Conservation (phyloP, 2,113 vertebrate species). For the Beaufortia kweichowensis region DNA sequence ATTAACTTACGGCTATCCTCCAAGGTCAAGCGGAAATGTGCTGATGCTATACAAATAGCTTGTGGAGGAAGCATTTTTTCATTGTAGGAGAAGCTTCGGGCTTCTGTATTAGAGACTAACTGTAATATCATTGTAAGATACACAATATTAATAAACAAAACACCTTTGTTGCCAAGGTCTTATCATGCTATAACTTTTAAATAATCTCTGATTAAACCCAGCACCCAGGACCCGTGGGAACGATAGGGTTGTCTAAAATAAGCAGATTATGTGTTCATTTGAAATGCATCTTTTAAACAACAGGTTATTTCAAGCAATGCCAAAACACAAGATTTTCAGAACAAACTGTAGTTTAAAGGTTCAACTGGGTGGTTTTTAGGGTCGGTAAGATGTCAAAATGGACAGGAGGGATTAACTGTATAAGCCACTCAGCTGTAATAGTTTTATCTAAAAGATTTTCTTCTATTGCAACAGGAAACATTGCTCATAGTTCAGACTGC, state of each 20-base stretch:
- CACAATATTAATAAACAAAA: slow-evolving; percentile 23
- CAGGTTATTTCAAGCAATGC: slow-evolving; percentile 21
- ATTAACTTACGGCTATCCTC: slow-evolving; percentile 9
- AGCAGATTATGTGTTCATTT: slow-evolving; percentile 29
- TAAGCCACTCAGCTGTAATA: background rate
- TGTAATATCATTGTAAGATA: slow-evolving; percentile 1
- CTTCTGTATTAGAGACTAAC: background rate
- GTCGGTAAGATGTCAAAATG: slow-evolving; percentile 13
- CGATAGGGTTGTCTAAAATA: slow-evolving; percentile 11
- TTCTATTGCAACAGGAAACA: slow-evolving; percentile 17
- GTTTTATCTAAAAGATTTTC: slow-evolving; percentile 40
- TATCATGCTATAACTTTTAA: background rate
- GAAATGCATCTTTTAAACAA: slow-evolving; percentile 17
- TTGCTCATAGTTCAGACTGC: slow-evolving; percentile 33
- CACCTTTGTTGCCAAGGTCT: slow-evolving; percentile 28
- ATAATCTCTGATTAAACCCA: slow-evolving; percentile 14
- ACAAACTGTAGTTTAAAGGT: background rate
- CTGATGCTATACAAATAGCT: slow-evolving; percentile 20
- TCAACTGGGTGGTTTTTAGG: background rate
- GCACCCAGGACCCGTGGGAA: background rate
- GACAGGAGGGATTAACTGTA: background rate
- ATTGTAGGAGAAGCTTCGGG: slow-evolving; percentile 20
- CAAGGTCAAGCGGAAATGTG: slow-evolving; percentile 19
- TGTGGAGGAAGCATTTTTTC: slow-evolving; percentile 25
- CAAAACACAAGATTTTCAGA: slow-evolving; percentile 12